Evolutionary conservation across 2,113 vertebrate species (phyloP), one percentile per base, ranked within the genome.

Genomic region (Bufo gargarizans): DNA sequence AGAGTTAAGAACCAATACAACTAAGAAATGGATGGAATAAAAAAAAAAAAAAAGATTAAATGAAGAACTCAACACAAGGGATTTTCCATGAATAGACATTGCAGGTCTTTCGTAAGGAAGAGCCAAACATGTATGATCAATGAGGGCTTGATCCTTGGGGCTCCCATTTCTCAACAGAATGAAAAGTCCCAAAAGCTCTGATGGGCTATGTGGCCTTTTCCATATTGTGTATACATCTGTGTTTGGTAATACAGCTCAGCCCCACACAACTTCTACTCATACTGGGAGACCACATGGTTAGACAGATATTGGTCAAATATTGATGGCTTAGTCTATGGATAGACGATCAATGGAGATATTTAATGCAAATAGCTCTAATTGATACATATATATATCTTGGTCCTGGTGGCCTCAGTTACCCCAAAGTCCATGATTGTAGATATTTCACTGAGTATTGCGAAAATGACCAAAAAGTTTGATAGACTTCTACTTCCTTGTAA

Each of bases 401-500:
- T 4, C 8, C 61, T 65, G 61, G 19, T 12, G 61, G 5, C 17
- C 17, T 63, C 61, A 63, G 19, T 20, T 4, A 53, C 43, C 74
- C 49, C 22, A 33, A 47, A 43, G 50, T 63, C 5, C 45, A 53
- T 77, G 10, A 47, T 4, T 49, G 45, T 61, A 82, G 17, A 71
- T 16, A 16, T 76, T 56, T 50, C 59, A 8, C n/a, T 14, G 61
- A 59, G 19, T 63, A 72, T 20, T 81, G 53, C 49, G 50, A 76
- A 76, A 49, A 45, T 17, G 8, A 33, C 33, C 33, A 71, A 14
- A 53, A 56, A 56, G 6, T 33, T 53, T 7, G n/a, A 65, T 12
- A 22, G 10, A 33, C 69, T 78, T 78, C 74, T 77, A 22, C 59
- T 84, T 89, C 87, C 59, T 71, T 87, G 71, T 50, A 87, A 71